Evolutionary conservation across 2,797 vertebrate species (phyloP).

Genomic region (Eremophila alpestris): DNA sequence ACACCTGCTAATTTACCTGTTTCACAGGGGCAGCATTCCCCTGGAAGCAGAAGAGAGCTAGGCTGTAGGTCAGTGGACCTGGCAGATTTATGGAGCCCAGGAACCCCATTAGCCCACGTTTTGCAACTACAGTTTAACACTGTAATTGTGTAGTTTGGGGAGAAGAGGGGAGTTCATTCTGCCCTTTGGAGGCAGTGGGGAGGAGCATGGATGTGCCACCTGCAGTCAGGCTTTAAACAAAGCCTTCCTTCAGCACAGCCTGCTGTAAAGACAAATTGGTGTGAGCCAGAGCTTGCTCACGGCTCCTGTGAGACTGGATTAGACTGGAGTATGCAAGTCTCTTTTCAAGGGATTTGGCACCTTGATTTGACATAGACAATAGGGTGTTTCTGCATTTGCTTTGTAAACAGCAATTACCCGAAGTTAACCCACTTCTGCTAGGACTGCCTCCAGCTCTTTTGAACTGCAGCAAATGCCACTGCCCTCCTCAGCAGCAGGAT

Average conservation of each 20-base stretch:
- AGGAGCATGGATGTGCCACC: background rate
- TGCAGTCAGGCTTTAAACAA: background rate
- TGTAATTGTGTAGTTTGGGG: background rate
- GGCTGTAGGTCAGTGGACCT: background rate
- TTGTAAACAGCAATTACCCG: background rate
- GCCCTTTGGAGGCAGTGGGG: background rate
- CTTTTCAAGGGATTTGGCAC: background rate
- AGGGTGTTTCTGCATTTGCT: background rate
- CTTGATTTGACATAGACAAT: background rate
- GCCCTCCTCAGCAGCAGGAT: background rate
- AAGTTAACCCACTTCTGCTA: background rate
- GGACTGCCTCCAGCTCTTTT: background rate
- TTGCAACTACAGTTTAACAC: rapidly evolving
- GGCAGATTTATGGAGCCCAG: background rate
- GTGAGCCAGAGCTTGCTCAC: background rate
- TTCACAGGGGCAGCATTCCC: background rate
- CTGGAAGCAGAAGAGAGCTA: background rate
- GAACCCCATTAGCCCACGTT: rapidly evolving
- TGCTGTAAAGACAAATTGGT: background rate
- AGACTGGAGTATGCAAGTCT: background rate
- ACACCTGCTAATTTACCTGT: background rate
- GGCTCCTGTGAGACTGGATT: background rate
- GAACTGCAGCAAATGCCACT: background rate
- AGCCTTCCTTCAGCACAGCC: background rate
- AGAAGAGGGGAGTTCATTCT: background rate